These are phyloP conservation scores for Diplolepis rosae DNA, from an alignment of 2,888 invertebrate genomes.

Conservation along the genomic window DNA sequence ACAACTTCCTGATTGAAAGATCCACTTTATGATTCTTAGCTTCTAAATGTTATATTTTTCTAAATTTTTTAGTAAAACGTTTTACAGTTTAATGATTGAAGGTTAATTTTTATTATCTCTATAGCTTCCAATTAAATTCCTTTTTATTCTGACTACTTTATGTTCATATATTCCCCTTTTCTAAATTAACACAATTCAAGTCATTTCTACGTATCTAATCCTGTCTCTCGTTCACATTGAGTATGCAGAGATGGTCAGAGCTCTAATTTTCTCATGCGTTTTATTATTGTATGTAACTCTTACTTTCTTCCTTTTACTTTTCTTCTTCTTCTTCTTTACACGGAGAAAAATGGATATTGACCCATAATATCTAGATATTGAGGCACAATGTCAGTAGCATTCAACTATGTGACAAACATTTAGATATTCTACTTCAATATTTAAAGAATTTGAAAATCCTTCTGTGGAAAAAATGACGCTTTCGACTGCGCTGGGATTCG, in stretches of 20 bases:
- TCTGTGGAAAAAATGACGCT: too few species aligned
- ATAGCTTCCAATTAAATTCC: not conserved
- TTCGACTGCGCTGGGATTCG: too few species aligned
- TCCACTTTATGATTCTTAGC: too few species aligned
- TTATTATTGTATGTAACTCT: not conserved
- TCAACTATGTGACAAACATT: too few species aligned
- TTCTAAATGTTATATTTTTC: too few species aligned
- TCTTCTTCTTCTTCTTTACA: not conserved
- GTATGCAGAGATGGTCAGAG: not conserved
- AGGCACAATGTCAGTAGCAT: too few species aligned
- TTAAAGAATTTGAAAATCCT: too few species aligned
- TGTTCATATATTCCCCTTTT: conserved; percentile 1
- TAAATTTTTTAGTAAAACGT: too few species aligned
- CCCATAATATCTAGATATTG: too few species aligned
- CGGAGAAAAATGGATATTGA: too few species aligned
- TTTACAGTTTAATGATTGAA: too few species aligned
- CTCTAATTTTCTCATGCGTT: conserved; percentile 16
- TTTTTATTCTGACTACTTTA: conserved; percentile 7
- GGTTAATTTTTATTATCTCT: not conserved
- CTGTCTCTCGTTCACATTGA: conserved; percentile 2
- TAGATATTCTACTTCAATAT: too few species aligned
- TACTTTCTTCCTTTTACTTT: not conserved
- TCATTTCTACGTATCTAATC: conserved; percentile 17
- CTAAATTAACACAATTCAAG: conserved; percentile 15
- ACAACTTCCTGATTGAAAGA: not conserved